A percentile compares a stretch with the other conserved stretches of the same genome.
Conservation (phyloP, 2,888 invertebrate genomes). For the Aromia moschata region DNA sequence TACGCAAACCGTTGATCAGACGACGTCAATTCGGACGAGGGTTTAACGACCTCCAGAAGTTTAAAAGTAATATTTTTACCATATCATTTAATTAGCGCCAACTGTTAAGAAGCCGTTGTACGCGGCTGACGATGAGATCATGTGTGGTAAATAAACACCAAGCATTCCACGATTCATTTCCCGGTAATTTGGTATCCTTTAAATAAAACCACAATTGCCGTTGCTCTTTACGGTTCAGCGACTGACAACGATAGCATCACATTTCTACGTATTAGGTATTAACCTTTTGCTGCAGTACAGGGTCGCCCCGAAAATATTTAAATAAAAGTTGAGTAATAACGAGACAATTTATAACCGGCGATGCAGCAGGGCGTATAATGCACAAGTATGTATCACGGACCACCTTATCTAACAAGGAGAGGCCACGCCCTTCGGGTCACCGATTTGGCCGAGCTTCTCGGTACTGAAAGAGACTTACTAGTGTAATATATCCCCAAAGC, state of each 20-base stretch:
- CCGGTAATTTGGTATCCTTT: constrained; percentile 1
- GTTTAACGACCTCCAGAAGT: constrained; percentile 28
- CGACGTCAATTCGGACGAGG: constrained; percentile 5
- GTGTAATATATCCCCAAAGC: too few species aligned
- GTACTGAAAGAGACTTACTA: too few species aligned
- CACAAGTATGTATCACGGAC: too few species aligned
- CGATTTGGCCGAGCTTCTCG: too few species aligned
- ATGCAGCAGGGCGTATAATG: too few species aligned
- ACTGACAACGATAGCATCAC: neutral
- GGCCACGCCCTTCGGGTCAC: too few species aligned
- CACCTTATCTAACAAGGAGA: too few species aligned
- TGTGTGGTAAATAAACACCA: constrained; percentile 29
- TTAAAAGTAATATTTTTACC: constrained; percentile 25
- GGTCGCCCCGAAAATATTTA: too few species aligned
- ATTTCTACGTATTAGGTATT: neutral
- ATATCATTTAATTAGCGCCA: constrained; percentile 30
- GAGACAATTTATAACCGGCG: too few species aligned
- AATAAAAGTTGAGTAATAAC: too few species aligned
- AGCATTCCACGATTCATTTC: constrained; percentile 23
- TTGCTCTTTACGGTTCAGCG: neutral
- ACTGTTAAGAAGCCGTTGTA: constrained; percentile 14
- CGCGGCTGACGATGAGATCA: constrained; percentile 21
- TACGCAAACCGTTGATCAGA: neutral
- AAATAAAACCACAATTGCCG: neutral
- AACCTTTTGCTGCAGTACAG: too few species aligned